These are phyloP conservation scores for Erynnis tages DNA, from an alignment of 2,888 invertebrate genomes.

Conservation along the genomic window DNA sequence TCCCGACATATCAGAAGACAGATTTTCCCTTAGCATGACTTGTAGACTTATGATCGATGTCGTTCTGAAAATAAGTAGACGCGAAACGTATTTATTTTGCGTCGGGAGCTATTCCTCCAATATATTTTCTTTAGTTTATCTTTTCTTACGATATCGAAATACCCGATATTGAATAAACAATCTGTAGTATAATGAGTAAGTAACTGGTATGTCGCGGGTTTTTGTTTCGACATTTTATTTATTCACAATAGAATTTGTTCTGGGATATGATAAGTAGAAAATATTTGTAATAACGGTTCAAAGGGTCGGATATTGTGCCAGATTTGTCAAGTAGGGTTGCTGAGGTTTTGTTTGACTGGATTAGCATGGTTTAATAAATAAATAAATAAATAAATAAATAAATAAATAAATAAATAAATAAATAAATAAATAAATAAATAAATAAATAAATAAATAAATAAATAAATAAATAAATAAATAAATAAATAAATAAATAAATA, in stretches of 20 bases:
- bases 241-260: slow-evolving; percentile 2
- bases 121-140: slow-evolving; percentile 21
- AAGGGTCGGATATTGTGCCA: neutral
- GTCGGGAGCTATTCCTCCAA: slow-evolving; percentile 9
- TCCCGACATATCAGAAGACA: slow-evolving; percentile 32
- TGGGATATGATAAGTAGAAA: neutral
- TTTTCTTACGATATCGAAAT: slow-evolving; percentile 10
- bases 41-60: slow-evolving; percentile 28
- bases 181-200: slow-evolving; percentile 17
- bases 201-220: neutral
- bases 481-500: no score
- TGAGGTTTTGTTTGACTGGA: no score
- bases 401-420: no score
- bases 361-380: no score
- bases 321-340: no score
- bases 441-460: no score
- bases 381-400: no score
- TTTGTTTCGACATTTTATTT: neutral
- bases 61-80: slow-evolving; percentile 24
- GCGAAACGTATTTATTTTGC: slow-evolving; percentile 24
- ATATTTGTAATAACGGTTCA: neutral
- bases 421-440: no score
- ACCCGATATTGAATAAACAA: slow-evolving; percentile 16
- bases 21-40: slow-evolving; percentile 33
- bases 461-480: no score